Conservation (phyloP, 2,888 invertebrate species). For the Deroplatys truncata region DNA sequence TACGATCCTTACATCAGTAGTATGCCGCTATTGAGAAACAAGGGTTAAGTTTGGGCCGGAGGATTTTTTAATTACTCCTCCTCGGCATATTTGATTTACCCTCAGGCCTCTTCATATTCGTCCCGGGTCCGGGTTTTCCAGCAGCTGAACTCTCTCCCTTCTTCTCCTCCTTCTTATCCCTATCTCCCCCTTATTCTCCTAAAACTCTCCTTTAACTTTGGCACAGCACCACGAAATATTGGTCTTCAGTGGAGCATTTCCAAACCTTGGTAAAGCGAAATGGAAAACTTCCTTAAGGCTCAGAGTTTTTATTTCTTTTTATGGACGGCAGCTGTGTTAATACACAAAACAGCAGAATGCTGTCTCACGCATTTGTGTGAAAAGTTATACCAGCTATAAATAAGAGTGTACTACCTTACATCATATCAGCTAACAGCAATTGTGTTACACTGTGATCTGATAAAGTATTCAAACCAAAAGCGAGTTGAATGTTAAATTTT, state of each 20-base stretch:
- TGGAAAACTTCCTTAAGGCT: not conserved
- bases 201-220: slow-evolving; percentile 14
- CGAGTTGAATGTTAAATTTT: too few relatives aligned
- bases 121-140: not conserved
- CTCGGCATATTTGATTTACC: slow-evolving; percentile 18
- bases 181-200: not conserved
- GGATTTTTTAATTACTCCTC: slow-evolving; percentile 14
- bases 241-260: slow-evolving; percentile 6
- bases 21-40: not conserved
- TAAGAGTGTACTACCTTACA: too few relatives aligned
- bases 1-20: not conserved
- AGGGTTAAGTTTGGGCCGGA: slow-evolving; percentile 1
- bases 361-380: not conserved
- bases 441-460: too few relatives aligned
- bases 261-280: not conserved
- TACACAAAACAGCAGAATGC: not conserved
- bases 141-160: not conserved
- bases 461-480: too few relatives aligned
- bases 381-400: not conserved
- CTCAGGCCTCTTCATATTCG: slow-evolving; percentile 8
- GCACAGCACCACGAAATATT: slow-evolving; percentile 9
- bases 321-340: not conserved
- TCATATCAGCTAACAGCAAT: too few relatives aligned
- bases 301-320: not conserved
- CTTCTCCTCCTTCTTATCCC: not conserved